Evolutionary conservation across 2,113 vertebrate species (phyloP), one percentile per base, ranked within the genome.

Genomic region (Oxyura jamaicensis): DNA sequence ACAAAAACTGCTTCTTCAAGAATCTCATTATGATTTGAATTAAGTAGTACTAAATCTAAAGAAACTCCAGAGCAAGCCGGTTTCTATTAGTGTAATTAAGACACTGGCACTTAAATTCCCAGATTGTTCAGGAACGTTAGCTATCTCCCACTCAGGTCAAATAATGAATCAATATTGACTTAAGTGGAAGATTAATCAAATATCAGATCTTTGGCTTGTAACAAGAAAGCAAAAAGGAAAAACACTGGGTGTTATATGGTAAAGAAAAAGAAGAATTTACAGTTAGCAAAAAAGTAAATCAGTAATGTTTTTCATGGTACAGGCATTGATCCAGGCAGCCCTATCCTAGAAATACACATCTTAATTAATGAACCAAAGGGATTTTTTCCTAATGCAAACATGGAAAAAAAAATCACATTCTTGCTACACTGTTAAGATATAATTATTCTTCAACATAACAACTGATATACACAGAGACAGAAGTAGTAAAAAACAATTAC

Each of bases 251-350:
- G 36, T 33, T 72, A 94, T 21, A 91, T 50, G 92, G 92, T 29
- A 82, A 90, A 94, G 56, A 74, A 88, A 83, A 1, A 50, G 35
- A 73, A 56, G 8, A 78, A 52, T 41, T 83, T 60, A n/a, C 68
- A 93, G n/a, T 68, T 58, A 77, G 59, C 13, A 68, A 39, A 62
- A 79, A 78, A 55, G 19, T 31, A 76, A 69, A 86, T 73, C 53
- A 63, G 29, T 79, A 66, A 13, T 88, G 15, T 59, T 87, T 97
- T 96, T 35, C n/a, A 88, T 55, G 83, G 73, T 76, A 88, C 31
- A 89, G 21, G 25, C 85, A 84, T 29, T 79, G 58, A 95, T 85
- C 8, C 25, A 82, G 60, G 35, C 58, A 87, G 87, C 3, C 10
- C 5, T 75, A 44, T 16, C 26, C 48, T 35, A 50, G 28, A 77